Base-by-base conservation (phyloP, 2,888 invertebrate species). In the Eulithis testata region DNA sequence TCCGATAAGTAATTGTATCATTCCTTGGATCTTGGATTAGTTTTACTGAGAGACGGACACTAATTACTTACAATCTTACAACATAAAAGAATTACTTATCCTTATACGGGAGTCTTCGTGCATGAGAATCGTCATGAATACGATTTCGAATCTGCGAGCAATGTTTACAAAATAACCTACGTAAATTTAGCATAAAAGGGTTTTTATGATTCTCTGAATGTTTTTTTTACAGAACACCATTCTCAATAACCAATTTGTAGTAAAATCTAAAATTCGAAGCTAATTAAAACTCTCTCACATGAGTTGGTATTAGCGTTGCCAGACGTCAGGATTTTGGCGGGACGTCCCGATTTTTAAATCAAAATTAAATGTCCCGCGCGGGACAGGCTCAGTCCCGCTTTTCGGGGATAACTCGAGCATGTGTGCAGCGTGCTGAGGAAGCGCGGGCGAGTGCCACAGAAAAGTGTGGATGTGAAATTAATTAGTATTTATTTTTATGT, bases 21-120 rank as follows among this genome's bases (percentile, higher is more conserved):
- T 27, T 50, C 12, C 8, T 55, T 27, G 51, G 47, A 60, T 12
- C 45, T 54, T 52, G 47, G n/a, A 47, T 47, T 44, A 50, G 31
- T 62, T 62, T 14, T 14, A 8, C 44, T 56, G 51, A 45, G 37
- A 57, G 56, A 56, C 51, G 55, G 49, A 27, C 14, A 56, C 27
- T 56, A 56, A 62, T 56, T 50, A 62, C 51, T 36, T 31, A 11
- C 6, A 11, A 21, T 4, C 31, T 31, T 21, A 55, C 49, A 49
- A 61, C 50, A 50, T 50, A 54, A 40, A 47, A 14, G 14, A 7
- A 47, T 47, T 12, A n/a, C n/a, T n/a, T n/a, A 47, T 14, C 14
- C 47, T 47, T 21, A 21, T 21, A 31, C 31, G 31, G 6, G 31
- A 31, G 31, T 31, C 31, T 31, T 31, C 31, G 31, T 31, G 31